Evolutionary conservation across 2,113 vertebrate genomes (phyloP), one percentile per base, ranked within the genome.

Genomic region (Galemys pyrenaicus): DNA sequence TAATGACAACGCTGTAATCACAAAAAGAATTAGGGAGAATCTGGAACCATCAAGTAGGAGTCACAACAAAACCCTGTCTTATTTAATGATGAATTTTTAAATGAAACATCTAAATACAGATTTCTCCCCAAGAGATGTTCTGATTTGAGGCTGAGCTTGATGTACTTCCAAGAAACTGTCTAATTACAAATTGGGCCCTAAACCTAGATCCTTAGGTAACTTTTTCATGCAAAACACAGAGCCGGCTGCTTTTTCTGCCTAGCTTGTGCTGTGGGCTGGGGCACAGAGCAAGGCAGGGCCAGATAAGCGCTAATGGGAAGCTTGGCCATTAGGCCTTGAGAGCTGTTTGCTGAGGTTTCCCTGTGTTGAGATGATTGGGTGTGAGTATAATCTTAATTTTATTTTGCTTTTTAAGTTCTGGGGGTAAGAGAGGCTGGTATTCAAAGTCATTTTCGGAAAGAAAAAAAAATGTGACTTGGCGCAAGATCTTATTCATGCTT

Each of bases 141-240:
- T 80, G 78, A 95, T 94, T 86, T 83, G 81, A 96, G 86, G 41
- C 86, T 94, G 64, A 93, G 87, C 65, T 96, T 95, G 94, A 96
- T 94, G 90, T 94, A 85, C 89, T 95, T 95, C 89, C 94, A 97
- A 97, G 89, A 93, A 90, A 89, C 75, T 77, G 65, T 89, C 93
- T 92, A 89, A 93, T 84, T 94, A 88, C 62, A 93, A 94, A 95
- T 73, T 87, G 86, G 64, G 95, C 37, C 87, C 41, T 44, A 91
- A 89, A 94, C 79, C 80, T 95, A 92, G 37, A 94, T n/a, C 41
- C 41, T 89, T 90, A 80, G 89, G 75, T 95, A 91, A 68, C 79
- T 70, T 93, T 96, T 56, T 83, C 75, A 87, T 17, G 35, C 56
- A 75, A 73, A 96, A 60, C 58, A 41, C 44, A 93, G 24, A 37